Base-by-base conservation (phyloP, 2,888 invertebrate species). In the Tetrapedia diversipes region DNA sequence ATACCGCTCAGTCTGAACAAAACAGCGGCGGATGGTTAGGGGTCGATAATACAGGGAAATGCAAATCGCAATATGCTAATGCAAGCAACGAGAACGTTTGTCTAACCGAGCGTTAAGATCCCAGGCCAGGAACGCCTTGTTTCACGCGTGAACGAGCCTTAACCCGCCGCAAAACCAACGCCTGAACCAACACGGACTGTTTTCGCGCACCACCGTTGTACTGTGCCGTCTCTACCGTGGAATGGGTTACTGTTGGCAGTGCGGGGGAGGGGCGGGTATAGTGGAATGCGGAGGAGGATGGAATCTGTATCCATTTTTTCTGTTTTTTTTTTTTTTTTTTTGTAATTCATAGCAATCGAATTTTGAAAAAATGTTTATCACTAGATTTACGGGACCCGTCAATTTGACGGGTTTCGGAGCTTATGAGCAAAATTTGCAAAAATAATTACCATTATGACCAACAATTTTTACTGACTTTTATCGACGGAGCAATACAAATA, bases 131-230 rank as follows among this genome's bases (percentile, higher is more conserved):
- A n/a, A 84, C 86, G 87, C 82, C 83, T 87, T 86, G 87, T 89
- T 89, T 88, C 86, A 87, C 87, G 86, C 87, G 87, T 83, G 86
- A 89, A 80, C 85, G 87, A 85, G 84, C 85, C 82, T 83, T 86
- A 86, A 86, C 85, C 83, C 86, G 59, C 61, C 66, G 70, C 81
- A 80, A 82, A 81, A 67, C 75, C 78, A 80, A 80, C 77, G 83
- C 82, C 82, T 84, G 84, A 80, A 80, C 79, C 77, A 82, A 84
- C 82, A 82, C 63, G 16, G 74, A 76, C 72, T 79, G 78, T 79
- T 79, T 79, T 79, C 77, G 71, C 60, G 41, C 37, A 59, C 57
- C 65, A 43, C 32, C 57, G 54, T n/a, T n/a, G n/a, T n/a, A n/a
- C n/a, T 65, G 45, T 11, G 22, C 61, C 24, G 41, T 65, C 54